Conservation (phyloP, 2,797 vertebrate genomes). For the Coendou prehensilis region DNA sequence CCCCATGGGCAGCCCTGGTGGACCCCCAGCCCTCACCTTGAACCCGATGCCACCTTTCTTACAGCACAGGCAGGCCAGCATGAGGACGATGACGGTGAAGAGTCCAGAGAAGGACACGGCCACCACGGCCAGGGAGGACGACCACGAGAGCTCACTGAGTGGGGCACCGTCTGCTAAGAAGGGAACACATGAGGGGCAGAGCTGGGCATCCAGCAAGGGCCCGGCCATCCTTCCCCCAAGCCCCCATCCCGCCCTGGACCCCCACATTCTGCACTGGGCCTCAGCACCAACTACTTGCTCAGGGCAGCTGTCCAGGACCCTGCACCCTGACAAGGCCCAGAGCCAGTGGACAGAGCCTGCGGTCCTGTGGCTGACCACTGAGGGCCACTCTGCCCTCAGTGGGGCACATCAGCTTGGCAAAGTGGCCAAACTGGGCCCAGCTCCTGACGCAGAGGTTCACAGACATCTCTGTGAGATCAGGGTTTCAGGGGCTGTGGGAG, state of each 20-base stretch:
- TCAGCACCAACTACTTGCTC: neutral
- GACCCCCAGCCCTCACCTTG: constrained; percentile 93
- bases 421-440: accelerated
- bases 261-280: accelerated
- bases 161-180: constrained; percentile 92
- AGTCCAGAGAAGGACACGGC: constrained; percentile 97
- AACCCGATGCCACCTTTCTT: constrained; percentile 98
- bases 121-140: constrained; percentile 95
- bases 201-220: neutral
- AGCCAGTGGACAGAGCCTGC: neutral
- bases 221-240: neutral
- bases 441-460: accelerated
- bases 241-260: accelerated
- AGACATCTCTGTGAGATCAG: neutral
- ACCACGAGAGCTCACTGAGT: constrained; percentile 97
- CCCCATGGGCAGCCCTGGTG: accelerated
- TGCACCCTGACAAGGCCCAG: neutral
- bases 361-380: neutral
- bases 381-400: neutral
- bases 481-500: neutral
- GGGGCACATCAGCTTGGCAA: accelerated
- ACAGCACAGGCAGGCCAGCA: constrained; percentile 99
- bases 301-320: neutral
- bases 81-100: constrained; percentile 97
- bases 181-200: neutral